phyloP scores from a whole-genome alignment of 2,113 vertebrate genomes.

The Bos javanicus region DNA sequence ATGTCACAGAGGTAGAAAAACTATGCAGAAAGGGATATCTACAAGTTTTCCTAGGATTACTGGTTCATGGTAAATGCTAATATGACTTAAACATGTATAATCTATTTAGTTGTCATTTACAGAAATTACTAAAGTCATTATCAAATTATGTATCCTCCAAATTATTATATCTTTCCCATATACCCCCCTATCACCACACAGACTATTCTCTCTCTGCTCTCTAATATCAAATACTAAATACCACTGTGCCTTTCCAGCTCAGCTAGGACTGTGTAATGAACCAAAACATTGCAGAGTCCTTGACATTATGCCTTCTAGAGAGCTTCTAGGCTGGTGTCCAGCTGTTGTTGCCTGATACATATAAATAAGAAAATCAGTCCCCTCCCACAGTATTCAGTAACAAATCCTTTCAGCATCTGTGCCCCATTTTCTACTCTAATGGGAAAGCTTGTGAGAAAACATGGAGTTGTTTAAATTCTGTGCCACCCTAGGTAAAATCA shows the following conservation, averaged over 20 bases:
- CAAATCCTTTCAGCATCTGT: neutral
- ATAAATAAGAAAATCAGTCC: neutral
- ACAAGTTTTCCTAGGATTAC: neutral
- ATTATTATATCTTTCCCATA: neutral
- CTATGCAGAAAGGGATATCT: neutral
- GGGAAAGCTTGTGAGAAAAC: slow-evolving; percentile 2
- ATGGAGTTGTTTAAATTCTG: neutral
- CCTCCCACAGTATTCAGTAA: neutral
- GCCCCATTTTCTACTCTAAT: neutral
- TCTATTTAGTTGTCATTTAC: neutral
- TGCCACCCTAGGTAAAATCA: neutral
- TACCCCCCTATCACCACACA: neutral
- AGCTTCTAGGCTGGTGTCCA: neutral
- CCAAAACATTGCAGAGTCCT: neutral
- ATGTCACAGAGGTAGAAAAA: neutral
- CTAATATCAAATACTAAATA: neutral
- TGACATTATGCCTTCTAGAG: neutral
- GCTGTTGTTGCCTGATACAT: neutral
- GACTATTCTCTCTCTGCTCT: neutral
- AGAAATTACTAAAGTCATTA: neutral
- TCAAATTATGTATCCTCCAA: neutral
- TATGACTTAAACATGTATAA: neutral
- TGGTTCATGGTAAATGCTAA: neutral
- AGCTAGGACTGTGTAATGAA: neutral
- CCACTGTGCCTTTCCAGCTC: neutral